Conservation (phyloP, 2,888 invertebrate genomes). For the Tenthredo distinguenda region DNA sequence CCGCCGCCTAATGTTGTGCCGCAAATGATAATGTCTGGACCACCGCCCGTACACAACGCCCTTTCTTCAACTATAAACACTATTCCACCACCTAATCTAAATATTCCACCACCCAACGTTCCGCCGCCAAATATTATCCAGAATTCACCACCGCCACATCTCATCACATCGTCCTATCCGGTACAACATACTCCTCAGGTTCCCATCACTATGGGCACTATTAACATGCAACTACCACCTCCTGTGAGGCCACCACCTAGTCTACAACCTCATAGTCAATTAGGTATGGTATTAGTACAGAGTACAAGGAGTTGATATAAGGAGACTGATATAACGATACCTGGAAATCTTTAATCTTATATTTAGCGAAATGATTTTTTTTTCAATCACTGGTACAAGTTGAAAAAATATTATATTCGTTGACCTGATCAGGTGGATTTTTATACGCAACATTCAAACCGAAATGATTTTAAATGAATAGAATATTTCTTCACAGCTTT, state of each 20-base stretch:
- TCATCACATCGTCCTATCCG: slow-evolving; percentile 68
- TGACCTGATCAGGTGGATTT: not conserved
- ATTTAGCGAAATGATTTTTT: not conserved
- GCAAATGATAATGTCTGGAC: slow-evolving; percentile 70
- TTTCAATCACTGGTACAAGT: not conserved
- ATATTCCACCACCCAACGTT: slow-evolving; percentile 78
- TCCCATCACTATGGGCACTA: slow-evolving; percentile 68
- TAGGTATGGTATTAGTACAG: slow-evolving; percentile 65
- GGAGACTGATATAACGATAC: not conserved
- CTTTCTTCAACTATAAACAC: slow-evolving; percentile 70
- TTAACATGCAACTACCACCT: slow-evolving; percentile 73
- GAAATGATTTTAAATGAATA: not conserved
- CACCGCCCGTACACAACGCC: slow-evolving; percentile 68
- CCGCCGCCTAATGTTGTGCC: slow-evolving; percentile 72
- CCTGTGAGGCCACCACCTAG: slow-evolving; percentile 67
- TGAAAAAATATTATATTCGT: not conserved
- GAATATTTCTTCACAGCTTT: no score
- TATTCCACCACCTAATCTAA: slow-evolving; percentile 75
- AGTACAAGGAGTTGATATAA: not conserved
- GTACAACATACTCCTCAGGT: slow-evolving; percentile 69
- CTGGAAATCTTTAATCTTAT: not conserved
- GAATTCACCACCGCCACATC: slow-evolving; percentile 66
- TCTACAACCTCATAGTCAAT: slow-evolving; percentile 68
- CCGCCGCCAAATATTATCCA: slow-evolving; percentile 70
- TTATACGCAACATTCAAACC: not conserved